Base-by-base conservation (phyloP, 2,113 vertebrate species). In the Neoarius graeffei region DNA sequence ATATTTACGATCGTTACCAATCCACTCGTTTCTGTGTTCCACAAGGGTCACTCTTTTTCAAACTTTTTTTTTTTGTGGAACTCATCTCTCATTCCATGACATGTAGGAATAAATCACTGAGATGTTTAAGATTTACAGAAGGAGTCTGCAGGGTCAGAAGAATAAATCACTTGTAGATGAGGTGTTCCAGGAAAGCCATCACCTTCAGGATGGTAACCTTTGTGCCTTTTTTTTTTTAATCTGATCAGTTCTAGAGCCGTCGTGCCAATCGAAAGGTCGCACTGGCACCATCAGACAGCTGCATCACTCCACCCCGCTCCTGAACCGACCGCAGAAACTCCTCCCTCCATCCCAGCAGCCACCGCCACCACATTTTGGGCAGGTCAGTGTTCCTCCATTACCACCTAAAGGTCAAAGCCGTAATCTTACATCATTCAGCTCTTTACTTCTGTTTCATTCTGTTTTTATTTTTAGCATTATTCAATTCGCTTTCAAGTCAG, bases 251-350 rank as follows among this genome's bases (percentile, higher is more conserved):
- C 91, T 94, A 95, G 97, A 97, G 92, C 93, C 94, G 88, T 87
- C 86, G 0, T 98, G 94, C 94, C 97, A 96, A 92, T 94, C 93
- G 92, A 98, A 96, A 94, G 96, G 97, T 85, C 96, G 96, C 69
- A 94, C 95, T 93, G 93, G 94, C 91, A 94, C 94, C 89, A 95
- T 95, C 87, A 97, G 96, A 89, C 94, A 94, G 80, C 96, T 95
- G 91, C 97, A 96, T 85, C 96, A 95, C 93, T 95, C 96, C 83
- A 62, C 90, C 66, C 90, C 90, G 86, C 95, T 97, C 87, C 95
- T 97, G 93, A 96, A 93, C 94, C 95, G 96, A 89, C 97, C 96
- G 74, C 98, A 97, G 90, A 99, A 98, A 94, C 90, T 97, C 90
- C 85, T 96, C 89, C 95, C 96, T 92, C 96, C 97, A 95, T 98